Evolutionary conservation across 2,797 vertebrate species (phyloP), one percentile per base, ranked within the genome.

Genomic region (Darevskia mixta): DNA sequence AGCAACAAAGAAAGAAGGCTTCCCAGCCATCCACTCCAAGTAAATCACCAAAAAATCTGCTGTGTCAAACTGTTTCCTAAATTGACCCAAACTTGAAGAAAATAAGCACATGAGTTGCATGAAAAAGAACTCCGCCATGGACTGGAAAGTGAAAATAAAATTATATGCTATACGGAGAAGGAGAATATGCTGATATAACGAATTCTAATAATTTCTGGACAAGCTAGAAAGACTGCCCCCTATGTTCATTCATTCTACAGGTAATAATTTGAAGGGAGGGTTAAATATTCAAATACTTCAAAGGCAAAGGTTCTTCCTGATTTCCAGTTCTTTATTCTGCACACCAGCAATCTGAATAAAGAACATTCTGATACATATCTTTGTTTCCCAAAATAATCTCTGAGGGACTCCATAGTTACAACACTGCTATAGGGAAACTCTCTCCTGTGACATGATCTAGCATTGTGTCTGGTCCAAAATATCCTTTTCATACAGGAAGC

Each of bases 71-170:
- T 29, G 27, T 41, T 41, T 87, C 4, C 0, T 0, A 72, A 89
- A 64, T 3, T 7, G 79, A 1, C 27, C 29, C 11, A 55, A 20
- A 55, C 41, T 69, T 2, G 1, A 17, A 84, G 20, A 75, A 64
- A 84, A 38, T 25, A 79, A n/a, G 6, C 15, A 41, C 43, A 27
- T 23, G 10, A 45, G 64, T 73, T 75, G 41, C 20, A 45, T 32
- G 20, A 25, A 41, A 86, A 78, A 23, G 45, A 92, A 87, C 90
- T 95, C 88, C 87, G 82, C 88, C 86, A 89, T 87, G 92, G 87
- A n/a, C 92, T 93, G 92, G 90, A 93, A 91, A 92, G 91, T 25
- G 58, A 93, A 88, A 83, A 92, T 11, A 77, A 94, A 81, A 89
- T 91, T 89, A 92, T 94, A 91, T 94, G 86, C 90, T 85, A 89